Conservation (phyloP, 2,113 vertebrate species). For the Sapayoa aenigma region DNA sequence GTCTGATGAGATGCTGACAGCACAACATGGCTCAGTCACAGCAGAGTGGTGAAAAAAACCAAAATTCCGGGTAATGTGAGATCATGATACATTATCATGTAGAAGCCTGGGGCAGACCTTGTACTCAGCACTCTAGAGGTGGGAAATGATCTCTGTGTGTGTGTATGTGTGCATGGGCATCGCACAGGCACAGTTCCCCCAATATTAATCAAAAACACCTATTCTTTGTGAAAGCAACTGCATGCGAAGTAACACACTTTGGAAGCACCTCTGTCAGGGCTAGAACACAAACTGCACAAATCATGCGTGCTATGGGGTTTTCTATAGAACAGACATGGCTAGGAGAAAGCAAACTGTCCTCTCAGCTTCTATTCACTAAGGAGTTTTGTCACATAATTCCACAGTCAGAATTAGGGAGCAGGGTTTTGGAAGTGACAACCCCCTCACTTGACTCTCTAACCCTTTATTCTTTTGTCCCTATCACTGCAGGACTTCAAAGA, state of each 20-base stretch:
- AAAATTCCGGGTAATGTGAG: background rate
- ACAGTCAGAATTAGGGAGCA: background rate
- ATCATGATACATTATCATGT: background rate
- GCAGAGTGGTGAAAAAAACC: accelerated
- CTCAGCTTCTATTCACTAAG: background rate
- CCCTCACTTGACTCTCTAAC: background rate
- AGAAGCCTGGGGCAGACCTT: background rate
- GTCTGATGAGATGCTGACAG: background rate
- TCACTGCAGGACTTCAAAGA: background rate
- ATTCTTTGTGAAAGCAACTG: background rate
- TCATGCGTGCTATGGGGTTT: background rate
- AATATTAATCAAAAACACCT: background rate
- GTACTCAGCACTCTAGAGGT: background rate
- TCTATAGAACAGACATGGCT: background rate
- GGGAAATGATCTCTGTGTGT: background rate
- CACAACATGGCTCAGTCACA: background rate
- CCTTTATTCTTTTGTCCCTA: background rate
- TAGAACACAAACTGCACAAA: background rate
- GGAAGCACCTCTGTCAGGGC: background rate
- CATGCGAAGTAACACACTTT: background rate
- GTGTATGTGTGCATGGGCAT: background rate
- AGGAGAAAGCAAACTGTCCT: background rate
- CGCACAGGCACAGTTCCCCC: accelerated
- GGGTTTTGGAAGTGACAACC: background rate
- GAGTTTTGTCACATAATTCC: background rate